Base-by-base conservation (phyloP, 92 coral and sea anemone species). In the Palythoa grandiflora region DNA sequence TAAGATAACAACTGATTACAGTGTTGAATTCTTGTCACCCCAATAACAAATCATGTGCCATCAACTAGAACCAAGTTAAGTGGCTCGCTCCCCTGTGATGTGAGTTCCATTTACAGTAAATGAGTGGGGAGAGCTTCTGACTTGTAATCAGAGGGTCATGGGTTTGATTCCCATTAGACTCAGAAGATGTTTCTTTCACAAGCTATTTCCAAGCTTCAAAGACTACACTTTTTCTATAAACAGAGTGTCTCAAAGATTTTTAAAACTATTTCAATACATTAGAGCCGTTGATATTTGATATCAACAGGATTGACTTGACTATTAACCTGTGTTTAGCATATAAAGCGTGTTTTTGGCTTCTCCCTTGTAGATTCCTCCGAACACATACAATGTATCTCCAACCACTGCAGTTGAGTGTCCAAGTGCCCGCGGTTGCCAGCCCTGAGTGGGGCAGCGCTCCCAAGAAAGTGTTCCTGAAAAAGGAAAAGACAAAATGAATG, bases 371-470 rank as follows among this genome's bases (percentile, higher is more conserved):
- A 93, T 95, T 75, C 98, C 98, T 81, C 98, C 98, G 91, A 95
- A 95, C 83, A 93, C 87, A 35, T 95, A 95, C 91, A 95, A 60
- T 9, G 98, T 93, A 60, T 95, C 98, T 9, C 98, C 94, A 11
- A 95, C 92, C 5, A 93, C 94, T 37, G 93, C 98, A 3, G 98
- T 85, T 7, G 98, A 83, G 53, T 95, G 93, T 1, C 98, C 98
- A 13, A 95, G 76, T 2, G 93, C 94, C 70, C 81, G 90, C 9
- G 98, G 98, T 38, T 95, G 98, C 78, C 91, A 83, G 10, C 98
- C 96, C 66, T 95, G 98, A 57, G 96, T 92, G 60, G 96, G 98
- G 55, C 98, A 95, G 80, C 89, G 89, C 60, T 95, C 98, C 98
- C 98, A 95, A 8, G 98, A 95, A 1, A 95, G 86, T 6, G 96